phyloP scores from a whole-genome alignment of 2,113 vertebrate species.

The Solenodon paradoxus region DNA sequence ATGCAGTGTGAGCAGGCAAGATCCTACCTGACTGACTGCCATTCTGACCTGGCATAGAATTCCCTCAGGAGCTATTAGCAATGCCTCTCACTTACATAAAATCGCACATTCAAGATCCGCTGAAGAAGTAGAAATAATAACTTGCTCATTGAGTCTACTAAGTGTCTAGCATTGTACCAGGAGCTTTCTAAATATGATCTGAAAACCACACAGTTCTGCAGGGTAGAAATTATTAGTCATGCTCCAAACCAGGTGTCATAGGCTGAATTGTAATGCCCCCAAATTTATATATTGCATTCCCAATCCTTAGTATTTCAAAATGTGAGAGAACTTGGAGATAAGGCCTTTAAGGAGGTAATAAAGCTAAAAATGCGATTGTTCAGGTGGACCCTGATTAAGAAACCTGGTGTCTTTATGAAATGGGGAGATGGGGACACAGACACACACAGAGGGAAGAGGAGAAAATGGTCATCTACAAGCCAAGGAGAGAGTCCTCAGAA shows the following conservation, averaged over 20 bases:
- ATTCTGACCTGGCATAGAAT: neutral
- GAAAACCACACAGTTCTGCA: neutral
- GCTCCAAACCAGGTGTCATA: neutral
- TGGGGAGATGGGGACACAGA: neutral
- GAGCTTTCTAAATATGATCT: neutral
- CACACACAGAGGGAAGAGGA: neutral
- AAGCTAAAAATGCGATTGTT: neutral
- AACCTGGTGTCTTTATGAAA: neutral
- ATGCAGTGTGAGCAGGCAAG: neutral
- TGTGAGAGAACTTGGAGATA: neutral
- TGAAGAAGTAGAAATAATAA: neutral
- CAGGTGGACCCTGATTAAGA: neutral
- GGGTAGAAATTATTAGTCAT: neutral
- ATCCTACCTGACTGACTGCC: neutral
- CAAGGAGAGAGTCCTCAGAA: neutral
- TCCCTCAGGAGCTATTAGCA: neutral
- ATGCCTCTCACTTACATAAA: neutral
- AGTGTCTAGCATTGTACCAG: neutral
- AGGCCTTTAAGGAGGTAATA: neutral
- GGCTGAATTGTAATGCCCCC: neutral
- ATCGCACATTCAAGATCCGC: neutral
- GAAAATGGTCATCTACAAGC: neutral
- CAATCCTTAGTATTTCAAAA: neutral
- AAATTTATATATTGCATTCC: neutral
- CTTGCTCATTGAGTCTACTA: neutral